Percentiles rank a stretch among this genome's conserved stretches.
Evolutionary conservation across 2,888 invertebrate species (phyloP).

Genomic region (Plagodis pulveraria): DNA sequence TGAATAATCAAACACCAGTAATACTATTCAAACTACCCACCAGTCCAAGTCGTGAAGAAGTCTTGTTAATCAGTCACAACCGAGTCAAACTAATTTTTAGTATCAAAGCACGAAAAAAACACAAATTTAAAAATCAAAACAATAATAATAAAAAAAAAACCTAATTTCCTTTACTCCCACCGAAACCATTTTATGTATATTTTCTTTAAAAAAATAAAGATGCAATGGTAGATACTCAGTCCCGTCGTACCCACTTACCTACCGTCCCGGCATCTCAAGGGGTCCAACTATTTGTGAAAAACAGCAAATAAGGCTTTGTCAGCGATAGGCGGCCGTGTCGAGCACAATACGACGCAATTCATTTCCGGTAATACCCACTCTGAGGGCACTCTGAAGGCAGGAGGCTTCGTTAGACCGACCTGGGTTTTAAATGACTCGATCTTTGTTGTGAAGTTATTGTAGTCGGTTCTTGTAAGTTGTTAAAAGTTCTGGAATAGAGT

Average conservation of each 20-base stretch:
- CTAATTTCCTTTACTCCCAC: too few relatives aligned
- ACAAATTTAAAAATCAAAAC: too few relatives aligned
- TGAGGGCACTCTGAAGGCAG: conserved; percentile 45
- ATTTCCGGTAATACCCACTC: conserved; percentile 68
- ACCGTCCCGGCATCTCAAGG: conserved; percentile 47
- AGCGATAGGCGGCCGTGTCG: conserved; percentile 66
- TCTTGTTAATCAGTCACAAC: too few relatives aligned
- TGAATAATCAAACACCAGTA: too few relatives aligned
- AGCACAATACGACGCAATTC: conserved; percentile 64
- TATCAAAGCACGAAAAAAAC: too few relatives aligned
- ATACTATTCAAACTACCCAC: too few relatives aligned
- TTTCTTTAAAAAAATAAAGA: not conserved
- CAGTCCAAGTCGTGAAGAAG: too few relatives aligned
- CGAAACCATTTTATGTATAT: too few relatives aligned
- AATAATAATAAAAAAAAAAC: too few relatives aligned
- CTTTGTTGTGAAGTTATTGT: conserved; percentile 28
- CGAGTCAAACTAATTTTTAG: too few relatives aligned
- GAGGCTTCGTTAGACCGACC: conserved; percentile 50
- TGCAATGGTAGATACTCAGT: conserved; percentile 7
- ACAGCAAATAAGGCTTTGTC: conserved; percentile 70
- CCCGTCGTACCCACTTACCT: conserved; percentile 26
- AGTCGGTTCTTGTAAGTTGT: not conserved
- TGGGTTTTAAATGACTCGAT: conserved; percentile 42
- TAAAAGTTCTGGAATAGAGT: not conserved
- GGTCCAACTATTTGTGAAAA: conserved; percentile 68